Evolutionary conservation across 2,888 invertebrate species (phyloP), one percentile per base, ranked within the genome.

Genomic region (Platerodrilus igneus): DNA sequence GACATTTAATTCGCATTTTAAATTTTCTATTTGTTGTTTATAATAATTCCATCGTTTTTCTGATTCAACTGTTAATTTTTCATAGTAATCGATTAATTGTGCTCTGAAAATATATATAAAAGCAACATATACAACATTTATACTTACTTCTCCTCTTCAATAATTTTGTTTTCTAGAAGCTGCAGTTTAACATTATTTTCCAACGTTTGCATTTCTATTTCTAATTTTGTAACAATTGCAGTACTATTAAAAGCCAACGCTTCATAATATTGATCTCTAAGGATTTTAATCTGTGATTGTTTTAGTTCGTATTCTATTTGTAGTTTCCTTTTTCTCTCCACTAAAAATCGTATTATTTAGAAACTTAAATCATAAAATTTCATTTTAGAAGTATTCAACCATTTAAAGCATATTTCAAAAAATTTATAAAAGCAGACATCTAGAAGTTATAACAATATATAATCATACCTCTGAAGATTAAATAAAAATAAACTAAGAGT

Each of bases 51-150:
- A 56, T 41, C 75, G 73, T 49, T 71, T 75, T 41, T 78, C 77
- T 0, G 77, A 74, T 52, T 76, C 74, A 58, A 73, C 72, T 20
- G 75, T 76, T 23, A 83, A 58, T 54, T 78, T 74, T n/a, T 77
- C 72, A 52, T 82, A 83, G 58, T 81, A 80, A 52, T 75, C 74
- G 55, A 77, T 71, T 51, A 79, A 72, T 62, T 76, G 75, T 39
- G 69, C 69, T 27, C 80, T 81, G 50, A 19, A 71, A 72, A 23
- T 9, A 14, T 11, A 17, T 10, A 17, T 16, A 9, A 28, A 9
- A 9, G n/a, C 15, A 13, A 8, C 15, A 3, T 37, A 3, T 8
- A 20, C 8, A 28, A 14, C 16, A 9, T 36, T 15, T 43, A 36
- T 32, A 55, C 63, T 62, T 63, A 68, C 67, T 66, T 59, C 56